phyloP scores from a whole-genome alignment of 1,140 invertebrate species.

The Caenorhabditis briggsae region DNA sequence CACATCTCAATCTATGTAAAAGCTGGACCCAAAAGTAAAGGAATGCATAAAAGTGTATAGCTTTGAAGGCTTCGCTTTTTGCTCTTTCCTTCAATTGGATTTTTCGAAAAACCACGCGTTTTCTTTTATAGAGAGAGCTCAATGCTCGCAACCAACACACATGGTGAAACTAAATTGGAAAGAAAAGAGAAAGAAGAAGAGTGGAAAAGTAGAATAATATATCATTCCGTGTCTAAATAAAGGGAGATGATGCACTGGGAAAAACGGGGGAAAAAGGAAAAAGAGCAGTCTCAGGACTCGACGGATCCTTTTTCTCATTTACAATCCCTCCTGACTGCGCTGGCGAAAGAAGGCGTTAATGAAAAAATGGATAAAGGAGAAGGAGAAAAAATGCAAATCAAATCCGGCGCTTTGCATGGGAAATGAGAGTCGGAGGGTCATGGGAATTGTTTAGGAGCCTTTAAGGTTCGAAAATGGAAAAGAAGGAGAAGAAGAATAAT shows the following conservation, averaged over 20 bases:
- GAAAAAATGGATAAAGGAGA: neutral
- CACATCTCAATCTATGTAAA: no score
- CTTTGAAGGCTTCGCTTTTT: conserved; percentile 4
- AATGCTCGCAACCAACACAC: neutral
- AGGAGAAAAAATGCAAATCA: conserved; percentile 43
- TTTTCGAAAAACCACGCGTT: neutral
- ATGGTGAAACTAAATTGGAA: neutral
- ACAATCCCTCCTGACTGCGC: neutral
- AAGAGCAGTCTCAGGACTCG: no score
- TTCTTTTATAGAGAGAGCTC: neutral
- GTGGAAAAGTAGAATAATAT: no score
- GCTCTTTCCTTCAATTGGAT: conserved; percentile 52
- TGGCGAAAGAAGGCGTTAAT: conserved; percentile 6
- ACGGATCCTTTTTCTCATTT: neutral
- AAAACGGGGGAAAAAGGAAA: neutral
- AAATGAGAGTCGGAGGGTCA: conserved; percentile 22
- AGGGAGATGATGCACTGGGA: neutral
- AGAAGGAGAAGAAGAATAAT: neutral
- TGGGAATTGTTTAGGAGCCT: neutral
- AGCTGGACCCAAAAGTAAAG: neutral
- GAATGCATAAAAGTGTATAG: neutral
- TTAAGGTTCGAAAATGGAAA: neutral
- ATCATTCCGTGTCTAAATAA: no score
- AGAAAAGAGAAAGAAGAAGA: neutral
- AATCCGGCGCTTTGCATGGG: conserved; percentile 45